Percentiles rank a stretch among this genome's conserved stretches.
Evolutionary conservation across 2,113 vertebrate genomes (phyloP).

Genomic region (Sakesphorus luctuosus): DNA sequence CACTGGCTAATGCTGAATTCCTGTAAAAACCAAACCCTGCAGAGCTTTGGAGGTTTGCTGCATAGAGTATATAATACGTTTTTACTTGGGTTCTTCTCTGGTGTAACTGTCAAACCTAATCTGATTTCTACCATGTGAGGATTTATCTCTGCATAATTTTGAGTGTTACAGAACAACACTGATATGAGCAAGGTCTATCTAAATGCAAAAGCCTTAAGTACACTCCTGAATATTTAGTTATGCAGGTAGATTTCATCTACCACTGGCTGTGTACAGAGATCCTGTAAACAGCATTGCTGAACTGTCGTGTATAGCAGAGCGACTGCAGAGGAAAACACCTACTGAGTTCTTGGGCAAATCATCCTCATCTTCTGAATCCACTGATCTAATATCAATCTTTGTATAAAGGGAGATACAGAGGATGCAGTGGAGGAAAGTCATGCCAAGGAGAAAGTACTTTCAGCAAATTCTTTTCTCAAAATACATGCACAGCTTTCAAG

Average conservation of each 20-base stretch:
- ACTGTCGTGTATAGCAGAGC: neutral
- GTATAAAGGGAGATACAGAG: neutral
- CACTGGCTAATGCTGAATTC: neutral
- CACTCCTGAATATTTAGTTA: neutral
- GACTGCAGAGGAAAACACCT: neutral
- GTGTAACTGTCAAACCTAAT: neutral
- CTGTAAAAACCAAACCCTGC: neutral
- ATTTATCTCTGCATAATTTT: neutral
- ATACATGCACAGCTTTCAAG: neutral
- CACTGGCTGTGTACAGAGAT: neutral
- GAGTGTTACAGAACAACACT: neutral
- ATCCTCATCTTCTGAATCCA: neutral
- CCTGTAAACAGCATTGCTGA: neutral
- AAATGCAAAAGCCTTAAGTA: neutral
- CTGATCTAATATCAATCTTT: neutral
- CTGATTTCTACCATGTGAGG: neutral
- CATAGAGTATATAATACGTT: neutral
- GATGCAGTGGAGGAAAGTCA: neutral
- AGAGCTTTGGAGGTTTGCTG: neutral
- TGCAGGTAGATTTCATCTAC: neutral
- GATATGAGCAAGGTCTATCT: neutral
- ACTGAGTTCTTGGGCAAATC: neutral
- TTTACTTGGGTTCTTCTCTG: neutral
- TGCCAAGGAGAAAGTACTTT: neutral
- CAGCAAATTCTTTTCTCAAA: neutral